Evolutionary conservation across 2,888 invertebrate species (phyloP), one percentile per base, ranked within the genome.

Genomic region (Dinocampus coccinellae): DNA sequence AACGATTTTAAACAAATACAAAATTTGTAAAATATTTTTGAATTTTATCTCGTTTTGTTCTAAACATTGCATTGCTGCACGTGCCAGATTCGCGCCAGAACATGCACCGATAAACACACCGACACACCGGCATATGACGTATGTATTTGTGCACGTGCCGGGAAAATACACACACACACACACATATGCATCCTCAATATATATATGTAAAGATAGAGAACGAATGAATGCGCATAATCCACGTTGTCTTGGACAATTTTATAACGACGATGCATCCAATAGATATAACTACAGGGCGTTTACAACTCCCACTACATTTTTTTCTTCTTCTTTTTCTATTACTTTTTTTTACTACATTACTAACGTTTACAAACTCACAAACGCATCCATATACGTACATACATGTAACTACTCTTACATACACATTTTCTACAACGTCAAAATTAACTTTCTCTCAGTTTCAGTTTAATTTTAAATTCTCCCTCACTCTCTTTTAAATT

Each of bases 81-180:
- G 75, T 74, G 74, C 72, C 73, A 64, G 4, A 62, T 60, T 70
- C 71, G 69, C 42, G 47, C 47, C 53, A 29, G 47, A 34, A 26
- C 52, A 20, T 20, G 9, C 24, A 33, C 22, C 22, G 10, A 53
- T 52, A 3, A 11, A 42, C 39, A 39, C 16, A 13, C 11, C 62
- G n/a, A 33, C 62, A 29, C 42, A 68, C 69, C 72, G 76, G 77
- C 74, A 73, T 47, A 34, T 55, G 69, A 66, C 73, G 73, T 74
- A 73, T 73, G 73, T 83, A 74, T 83, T 76, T 75, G 84, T 83
- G 78, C 85, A 83, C 85, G 84, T 84, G 84, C 78, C 72, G 73
- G 76, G 16, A 6, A 4, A 7, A 6, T 47, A 16, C 16, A 47
- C 20, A 13, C n/a, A 42, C n/a, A n/a, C n/a, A 36, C n/a, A 58